Evolutionary conservation across 1,140 invertebrate species (phyloP).

Genomic region (Dendroctonus ponderosae): DNA sequence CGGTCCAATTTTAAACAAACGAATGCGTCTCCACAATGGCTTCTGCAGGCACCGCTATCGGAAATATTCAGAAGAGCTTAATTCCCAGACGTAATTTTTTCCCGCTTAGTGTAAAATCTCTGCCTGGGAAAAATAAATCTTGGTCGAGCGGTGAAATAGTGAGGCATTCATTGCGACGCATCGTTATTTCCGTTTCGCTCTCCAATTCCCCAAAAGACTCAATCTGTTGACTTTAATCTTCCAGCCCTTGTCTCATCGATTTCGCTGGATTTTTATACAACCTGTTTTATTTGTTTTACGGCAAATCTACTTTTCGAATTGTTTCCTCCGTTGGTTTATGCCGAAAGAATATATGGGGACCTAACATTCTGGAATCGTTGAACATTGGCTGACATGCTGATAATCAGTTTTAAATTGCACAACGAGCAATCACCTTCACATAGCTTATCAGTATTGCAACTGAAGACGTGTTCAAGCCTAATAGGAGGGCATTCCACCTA

Average conservation of each 20-base stretch:
- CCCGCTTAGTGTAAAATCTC: constrained; percentile 31
- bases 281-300: constrained; percentile 40
- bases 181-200: constrained; percentile 45
- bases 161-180: constrained; percentile 43
- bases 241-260: constrained; percentile 43
- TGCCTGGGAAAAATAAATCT: constrained; percentile 41
- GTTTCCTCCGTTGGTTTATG: constrained; percentile 16
- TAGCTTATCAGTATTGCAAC: too few relatives aligned
- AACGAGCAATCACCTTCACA: too few relatives aligned
- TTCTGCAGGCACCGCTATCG: constrained; percentile 20
- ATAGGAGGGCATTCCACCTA: neutral
- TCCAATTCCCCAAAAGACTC: constrained; percentile 44
- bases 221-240: constrained; percentile 47
- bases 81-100: constrained; percentile 32
- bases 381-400: neutral
- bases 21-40: constrained; percentile 22
- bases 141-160: constrained; percentile 38
- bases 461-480: too few relatives aligned
- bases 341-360: constrained; percentile 8
- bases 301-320: constrained; percentile 28
- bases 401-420: too few relatives aligned
- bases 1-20: constrained; percentile 21
- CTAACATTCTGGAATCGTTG: neutral
- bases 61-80: constrained; percentile 34
- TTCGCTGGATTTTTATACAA: constrained; percentile 38